Evolutionary conservation across 2,113 vertebrate genomes (phyloP).

Genomic region (Microcebus murinus): DNA sequence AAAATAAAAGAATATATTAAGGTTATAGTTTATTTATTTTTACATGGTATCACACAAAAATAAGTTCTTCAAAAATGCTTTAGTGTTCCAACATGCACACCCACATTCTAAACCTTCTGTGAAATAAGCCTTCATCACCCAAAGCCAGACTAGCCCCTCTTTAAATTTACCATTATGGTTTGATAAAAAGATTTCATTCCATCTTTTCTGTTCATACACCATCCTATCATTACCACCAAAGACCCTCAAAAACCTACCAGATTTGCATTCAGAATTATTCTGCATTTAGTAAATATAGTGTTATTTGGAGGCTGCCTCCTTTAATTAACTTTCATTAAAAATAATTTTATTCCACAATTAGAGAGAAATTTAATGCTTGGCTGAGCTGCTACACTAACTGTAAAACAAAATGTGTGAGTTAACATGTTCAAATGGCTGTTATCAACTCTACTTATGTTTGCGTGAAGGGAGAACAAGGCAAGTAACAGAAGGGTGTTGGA

Average conservation of each 20-base stretch:
- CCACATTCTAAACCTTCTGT: background rate
- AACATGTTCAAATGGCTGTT: background rate
- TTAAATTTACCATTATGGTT: background rate
- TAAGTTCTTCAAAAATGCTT: background rate
- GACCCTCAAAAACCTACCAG: background rate
- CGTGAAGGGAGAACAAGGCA: background rate
- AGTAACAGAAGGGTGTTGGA: background rate
- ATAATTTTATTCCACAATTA: conserved; percentile 15
- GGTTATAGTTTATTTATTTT: background rate
- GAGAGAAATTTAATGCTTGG: background rate
- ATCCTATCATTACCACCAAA: background rate
- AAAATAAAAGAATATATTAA: background rate
- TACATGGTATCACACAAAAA: background rate
- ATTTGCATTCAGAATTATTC: conserved; percentile 36
- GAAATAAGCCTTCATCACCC: background rate
- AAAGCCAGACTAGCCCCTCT: background rate
- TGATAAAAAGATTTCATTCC: background rate
- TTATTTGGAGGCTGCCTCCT: background rate
- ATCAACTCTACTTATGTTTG: background rate
- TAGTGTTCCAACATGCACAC: background rate
- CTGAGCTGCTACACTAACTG: background rate
- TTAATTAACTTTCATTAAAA: conserved; percentile 36
- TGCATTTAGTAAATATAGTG: background rate
- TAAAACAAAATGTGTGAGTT: background rate
- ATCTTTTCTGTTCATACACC: background rate